Conservation (phyloP, 2,113 vertebrate species). For the Daphoenositta chrysoptera region DNA sequence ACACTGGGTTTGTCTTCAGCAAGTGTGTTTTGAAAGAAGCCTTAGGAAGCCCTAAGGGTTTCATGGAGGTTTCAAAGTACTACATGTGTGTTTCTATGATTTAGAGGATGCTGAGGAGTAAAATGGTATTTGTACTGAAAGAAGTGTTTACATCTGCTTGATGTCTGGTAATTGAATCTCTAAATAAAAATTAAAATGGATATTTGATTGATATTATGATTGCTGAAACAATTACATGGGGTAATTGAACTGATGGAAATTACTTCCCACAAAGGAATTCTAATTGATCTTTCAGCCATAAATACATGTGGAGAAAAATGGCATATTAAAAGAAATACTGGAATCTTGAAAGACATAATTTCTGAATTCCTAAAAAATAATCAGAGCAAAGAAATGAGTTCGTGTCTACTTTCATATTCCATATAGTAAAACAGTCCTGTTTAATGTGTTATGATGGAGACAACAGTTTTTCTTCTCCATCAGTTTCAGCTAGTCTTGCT, state of each 20-base stretch:
- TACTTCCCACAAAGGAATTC: background rate
- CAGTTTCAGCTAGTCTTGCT: background rate
- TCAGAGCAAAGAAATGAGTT: background rate
- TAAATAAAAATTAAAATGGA: slow-evolving; percentile 42
- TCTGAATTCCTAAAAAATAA: background rate
- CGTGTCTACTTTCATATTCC: background rate
- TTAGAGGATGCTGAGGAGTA: background rate
- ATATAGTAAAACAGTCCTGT: background rate
- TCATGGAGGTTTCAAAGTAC: background rate
- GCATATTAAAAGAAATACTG: background rate
- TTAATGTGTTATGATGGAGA: background rate
- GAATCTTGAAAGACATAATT: background rate
- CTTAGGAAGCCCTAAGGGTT: background rate
- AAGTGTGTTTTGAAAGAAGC: background rate
- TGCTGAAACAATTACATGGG: slow-evolving; percentile 12
- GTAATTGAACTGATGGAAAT: slow-evolving; percentile 7
- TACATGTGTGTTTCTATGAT: background rate
- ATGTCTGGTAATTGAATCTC: background rate
- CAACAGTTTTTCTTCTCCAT: background rate
- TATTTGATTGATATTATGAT: slow-evolving; percentile 13
- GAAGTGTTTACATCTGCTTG: slow-evolving; percentile 5
- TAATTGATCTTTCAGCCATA: background rate
- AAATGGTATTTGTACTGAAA: background rate
- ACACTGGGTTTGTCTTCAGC: background rate
- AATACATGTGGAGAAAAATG: background rate